Evolutionary conservation across 2,888 invertebrate genomes (phyloP).

Genomic region (Cyrtodaria siliqua): DNA sequence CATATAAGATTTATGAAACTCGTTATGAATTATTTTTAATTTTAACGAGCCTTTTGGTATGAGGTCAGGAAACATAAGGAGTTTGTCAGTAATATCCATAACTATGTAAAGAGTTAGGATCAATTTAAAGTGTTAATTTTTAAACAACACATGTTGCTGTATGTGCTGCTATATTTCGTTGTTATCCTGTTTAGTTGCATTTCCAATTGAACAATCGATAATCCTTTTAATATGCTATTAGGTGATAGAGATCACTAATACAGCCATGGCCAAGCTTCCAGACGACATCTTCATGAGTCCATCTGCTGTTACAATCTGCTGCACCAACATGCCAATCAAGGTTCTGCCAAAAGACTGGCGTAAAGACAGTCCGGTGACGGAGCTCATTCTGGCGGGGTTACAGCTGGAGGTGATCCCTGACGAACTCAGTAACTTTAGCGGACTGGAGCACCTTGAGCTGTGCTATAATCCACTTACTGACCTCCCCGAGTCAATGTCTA

Average conservation of each 20-base stretch:
- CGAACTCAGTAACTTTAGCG: constrained; percentile 68
- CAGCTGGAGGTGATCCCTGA: constrained; percentile 72
- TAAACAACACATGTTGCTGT: too few species aligned
- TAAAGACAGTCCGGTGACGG: constrained; percentile 61
- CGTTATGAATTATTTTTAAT: too few species aligned
- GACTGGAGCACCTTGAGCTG: constrained; percentile 72
- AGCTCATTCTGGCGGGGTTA: constrained; percentile 73
- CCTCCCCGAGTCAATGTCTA: constrained; percentile 75
- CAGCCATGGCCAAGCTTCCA: constrained; percentile 66
- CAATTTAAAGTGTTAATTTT: too few species aligned
- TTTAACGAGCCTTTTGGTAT: too few species aligned
- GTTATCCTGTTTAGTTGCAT: too few species aligned
- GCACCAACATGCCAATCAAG: constrained; percentile 64
- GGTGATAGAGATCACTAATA: constrained; percentile 63
- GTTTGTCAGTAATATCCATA: too few species aligned
- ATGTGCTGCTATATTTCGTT: too few species aligned
- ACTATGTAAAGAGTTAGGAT: too few species aligned
- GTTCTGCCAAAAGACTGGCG: constrained; percentile 69
- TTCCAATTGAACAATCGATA: neutral
- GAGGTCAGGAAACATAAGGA: too few species aligned
- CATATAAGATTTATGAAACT: too few species aligned
- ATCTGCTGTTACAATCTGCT: constrained; percentile 46
- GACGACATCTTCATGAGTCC: constrained; percentile 67
- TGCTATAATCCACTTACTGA: constrained; percentile 75
- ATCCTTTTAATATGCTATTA: constrained; percentile 41